phyloP scores from a whole-genome alignment of 2,797 vertebrate species.

The Hirundo rustica region DNA sequence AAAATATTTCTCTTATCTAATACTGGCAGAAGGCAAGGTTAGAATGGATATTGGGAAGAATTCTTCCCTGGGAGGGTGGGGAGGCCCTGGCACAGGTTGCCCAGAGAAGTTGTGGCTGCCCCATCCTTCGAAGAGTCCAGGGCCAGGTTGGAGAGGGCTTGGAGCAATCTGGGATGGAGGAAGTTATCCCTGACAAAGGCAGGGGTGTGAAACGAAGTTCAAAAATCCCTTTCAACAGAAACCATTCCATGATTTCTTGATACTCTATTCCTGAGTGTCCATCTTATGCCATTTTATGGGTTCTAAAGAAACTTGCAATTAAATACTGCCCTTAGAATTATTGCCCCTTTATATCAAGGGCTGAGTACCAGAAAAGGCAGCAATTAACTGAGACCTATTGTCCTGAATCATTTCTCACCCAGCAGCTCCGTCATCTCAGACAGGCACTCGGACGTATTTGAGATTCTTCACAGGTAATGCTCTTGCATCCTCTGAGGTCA shows the following conservation, averaged over 20 bases:
- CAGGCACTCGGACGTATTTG: background rate
- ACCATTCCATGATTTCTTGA: too few relatives aligned
- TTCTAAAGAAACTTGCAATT: background rate
- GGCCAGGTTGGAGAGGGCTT: rapidly evolving
- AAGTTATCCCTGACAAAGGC: rapidly evolving
- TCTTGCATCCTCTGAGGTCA: background rate
- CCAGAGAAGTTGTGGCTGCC: background rate
- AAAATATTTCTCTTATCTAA: background rate
- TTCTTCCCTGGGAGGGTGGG: rapidly evolving
- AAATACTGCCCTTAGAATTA: background rate
- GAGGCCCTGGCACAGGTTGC: rapidly evolving
- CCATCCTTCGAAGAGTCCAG: background rate
- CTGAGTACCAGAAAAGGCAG: background rate
- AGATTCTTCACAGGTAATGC: background rate
- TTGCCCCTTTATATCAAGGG: rapidly evolving
- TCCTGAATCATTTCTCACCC: background rate
- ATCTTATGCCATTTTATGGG: rapidly evolving
- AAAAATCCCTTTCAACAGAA: background rate
- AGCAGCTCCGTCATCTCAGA: background rate
- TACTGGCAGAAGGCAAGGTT: background rate
- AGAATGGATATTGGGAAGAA: background rate
- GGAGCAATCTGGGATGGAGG: rapidly evolving
- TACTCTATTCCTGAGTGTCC: background rate
- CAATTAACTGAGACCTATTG: background rate
- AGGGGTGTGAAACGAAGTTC: rapidly evolving